Conservation (phyloP, 1,140 invertebrate species). For the Drosophila chauvacae region DNA sequence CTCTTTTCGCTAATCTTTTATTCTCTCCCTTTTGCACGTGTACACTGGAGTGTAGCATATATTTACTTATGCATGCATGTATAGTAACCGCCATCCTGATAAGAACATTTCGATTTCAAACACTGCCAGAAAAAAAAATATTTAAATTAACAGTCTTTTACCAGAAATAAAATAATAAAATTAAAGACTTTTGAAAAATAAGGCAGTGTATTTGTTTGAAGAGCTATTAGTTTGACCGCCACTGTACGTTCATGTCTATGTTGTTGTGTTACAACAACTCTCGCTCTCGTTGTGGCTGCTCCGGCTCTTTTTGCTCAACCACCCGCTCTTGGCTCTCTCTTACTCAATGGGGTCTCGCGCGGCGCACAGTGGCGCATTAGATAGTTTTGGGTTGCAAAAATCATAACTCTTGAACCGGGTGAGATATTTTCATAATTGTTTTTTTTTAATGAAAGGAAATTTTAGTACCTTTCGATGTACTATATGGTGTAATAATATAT, state of each 20-base stretch:
- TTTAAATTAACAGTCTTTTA: not conserved
- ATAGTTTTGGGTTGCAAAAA: too few species aligned
- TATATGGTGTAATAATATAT: too few species aligned
- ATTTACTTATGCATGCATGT: constrained; percentile 2
- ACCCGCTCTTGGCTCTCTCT: constrained; percentile 25
- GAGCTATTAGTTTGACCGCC: not conserved
- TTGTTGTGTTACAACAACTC: constrained; percentile 57
- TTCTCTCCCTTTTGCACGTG: constrained; percentile 34
- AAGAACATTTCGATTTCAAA: not conserved
- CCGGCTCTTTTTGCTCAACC: constrained; percentile 13
- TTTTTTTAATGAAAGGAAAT: too few species aligned
- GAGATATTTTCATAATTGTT: too few species aligned
- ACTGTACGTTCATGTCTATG: constrained; percentile 11
- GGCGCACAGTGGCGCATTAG: not conserved
- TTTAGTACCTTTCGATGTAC: too few species aligned
- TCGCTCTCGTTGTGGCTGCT: constrained; percentile 34
- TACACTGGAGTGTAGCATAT: constrained; percentile 21
- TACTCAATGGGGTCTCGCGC: constrained; percentile 25
- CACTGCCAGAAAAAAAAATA: not conserved
- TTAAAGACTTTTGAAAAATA: not conserved
- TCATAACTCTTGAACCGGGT: too few species aligned
- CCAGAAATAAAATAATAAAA: not conserved
- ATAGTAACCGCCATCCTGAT: constrained; percentile 12
- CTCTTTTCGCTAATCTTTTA: not conserved
- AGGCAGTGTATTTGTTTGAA: not conserved